These are phyloP conservation scores for Philotrypesis tridentata DNA, from an alignment of 1,140 invertebrate genomes.

Conservation along the genomic window DNA sequence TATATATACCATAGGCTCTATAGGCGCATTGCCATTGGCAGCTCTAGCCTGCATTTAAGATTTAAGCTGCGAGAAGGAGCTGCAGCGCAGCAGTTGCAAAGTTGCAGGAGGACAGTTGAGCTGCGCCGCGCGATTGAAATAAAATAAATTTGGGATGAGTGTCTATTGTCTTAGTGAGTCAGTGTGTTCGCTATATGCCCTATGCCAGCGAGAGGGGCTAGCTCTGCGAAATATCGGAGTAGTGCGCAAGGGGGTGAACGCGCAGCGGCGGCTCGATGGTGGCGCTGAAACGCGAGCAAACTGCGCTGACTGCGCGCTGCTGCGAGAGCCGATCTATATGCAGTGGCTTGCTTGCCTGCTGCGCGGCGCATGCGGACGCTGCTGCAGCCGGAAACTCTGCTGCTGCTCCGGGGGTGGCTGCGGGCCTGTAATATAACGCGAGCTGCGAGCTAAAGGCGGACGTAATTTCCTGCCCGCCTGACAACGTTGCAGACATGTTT, in stretches of 20 bases:
- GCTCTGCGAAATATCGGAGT: too few species aligned
- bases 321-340: background rate
- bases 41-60: too few species aligned
- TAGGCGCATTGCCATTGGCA: too few species aligned
- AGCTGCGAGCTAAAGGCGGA: slow-evolving; percentile 68
- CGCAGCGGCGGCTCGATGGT: slow-evolving; percentile 24
- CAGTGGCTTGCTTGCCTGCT: slow-evolving; percentile 43
- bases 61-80: too few species aligned
- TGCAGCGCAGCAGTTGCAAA: too few species aligned
- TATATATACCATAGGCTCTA: too few species aligned
- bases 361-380: slow-evolving; percentile 52
- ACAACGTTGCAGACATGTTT: slow-evolving; percentile 61
- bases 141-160: too few species aligned
- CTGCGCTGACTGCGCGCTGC: too few species aligned
- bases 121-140: too few species aligned
- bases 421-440: slow-evolving; percentile 41
- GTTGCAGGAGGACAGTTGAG: too few species aligned
- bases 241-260: slow-evolving; percentile 9
- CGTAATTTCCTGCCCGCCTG: slow-evolving; percentile 74
- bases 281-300: background rate
- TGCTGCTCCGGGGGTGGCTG: slow-evolving; percentile 41
- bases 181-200: slow-evolving; percentile 63
- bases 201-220: too few species aligned
- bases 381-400: slow-evolving; percentile 44
- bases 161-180: slow-evolving; percentile 71